Conservation (phyloP, 1,140 invertebrate species). For the Leptopilina boulardi region DNA sequence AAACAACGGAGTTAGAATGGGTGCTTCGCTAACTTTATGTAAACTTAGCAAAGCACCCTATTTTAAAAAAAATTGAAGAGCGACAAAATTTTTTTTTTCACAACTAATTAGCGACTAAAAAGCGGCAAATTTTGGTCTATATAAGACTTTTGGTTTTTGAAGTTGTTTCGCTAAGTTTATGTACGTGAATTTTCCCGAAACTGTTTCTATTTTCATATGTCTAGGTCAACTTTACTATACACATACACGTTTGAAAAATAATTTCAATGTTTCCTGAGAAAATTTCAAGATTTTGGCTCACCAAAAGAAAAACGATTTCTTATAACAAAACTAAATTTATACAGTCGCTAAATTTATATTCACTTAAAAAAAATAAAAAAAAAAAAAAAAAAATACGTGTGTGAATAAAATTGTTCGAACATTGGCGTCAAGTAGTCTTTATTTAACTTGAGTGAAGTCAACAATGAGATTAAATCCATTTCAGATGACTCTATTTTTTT, state of each 20-base stretch:
- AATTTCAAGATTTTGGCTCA: not conserved
- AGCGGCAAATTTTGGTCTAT: no score
- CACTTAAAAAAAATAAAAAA: no score
- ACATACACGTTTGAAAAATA: not conserved
- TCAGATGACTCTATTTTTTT: not conserved
- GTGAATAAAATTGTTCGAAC: not conserved
- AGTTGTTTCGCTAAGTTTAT: no score
- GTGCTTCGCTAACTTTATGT: no score
- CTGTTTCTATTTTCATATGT: not conserved
- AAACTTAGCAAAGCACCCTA: no score
- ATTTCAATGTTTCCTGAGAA: not conserved
- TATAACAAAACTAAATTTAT: not conserved
- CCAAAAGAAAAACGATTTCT: not conserved
- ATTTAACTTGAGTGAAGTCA: constrained; percentile 15
- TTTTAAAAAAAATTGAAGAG: no score
- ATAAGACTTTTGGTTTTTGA: no score
- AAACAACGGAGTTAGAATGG: no score
- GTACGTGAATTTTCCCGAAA: no score
- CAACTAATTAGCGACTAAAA: no score
- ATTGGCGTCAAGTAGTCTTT: constrained; percentile 6
- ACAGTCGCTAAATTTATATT: not conserved
- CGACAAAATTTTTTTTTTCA: no score
- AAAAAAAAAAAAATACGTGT: not conserved
- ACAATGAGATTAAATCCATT: not conserved
- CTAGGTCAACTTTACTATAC: constrained; percentile 15